These are phyloP conservation scores for Australoheros scitulus DNA, from an alignment of 2,113 vertebrate species.

Conservation along the genomic window DNA sequence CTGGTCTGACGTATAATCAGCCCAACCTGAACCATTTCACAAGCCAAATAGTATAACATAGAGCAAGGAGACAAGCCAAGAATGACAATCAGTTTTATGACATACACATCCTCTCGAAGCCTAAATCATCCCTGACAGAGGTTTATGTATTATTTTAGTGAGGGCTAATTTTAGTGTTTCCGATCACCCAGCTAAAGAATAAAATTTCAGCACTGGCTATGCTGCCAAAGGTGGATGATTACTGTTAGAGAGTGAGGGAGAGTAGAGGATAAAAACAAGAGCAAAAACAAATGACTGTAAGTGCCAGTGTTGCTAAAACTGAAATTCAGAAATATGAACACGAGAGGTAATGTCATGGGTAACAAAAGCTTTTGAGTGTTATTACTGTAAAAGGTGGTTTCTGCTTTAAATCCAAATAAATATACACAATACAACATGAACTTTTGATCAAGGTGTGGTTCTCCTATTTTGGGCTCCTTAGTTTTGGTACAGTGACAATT, in stretches of 20 bases:
- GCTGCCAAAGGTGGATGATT: slow-evolving; percentile 44
- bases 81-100: slow-evolving; percentile 58
- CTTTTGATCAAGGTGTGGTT: too few species aligned
- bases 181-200: slow-evolving; percentile 44
- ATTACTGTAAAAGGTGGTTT: too few species aligned
- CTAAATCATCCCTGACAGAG: slow-evolving; percentile 66
- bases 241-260: slow-evolving; percentile 4
- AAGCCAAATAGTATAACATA: slow-evolving; percentile 61
- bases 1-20: slow-evolving; percentile 56
- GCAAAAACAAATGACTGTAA: neutral
- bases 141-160: slow-evolving; percentile 66
- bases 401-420: too few species aligned
- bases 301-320: neutral
- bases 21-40: slow-evolving; percentile 42
- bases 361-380: too few species aligned
- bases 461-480: too few species aligned
- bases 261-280: neutral
- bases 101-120: slow-evolving; percentile 13
- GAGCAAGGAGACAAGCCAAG: slow-evolving; percentile 57
- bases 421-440: too few species aligned
- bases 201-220: slow-evolving; percentile 28
- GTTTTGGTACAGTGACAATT: too few species aligned
- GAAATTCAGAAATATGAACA: neutral
- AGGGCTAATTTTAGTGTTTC: slow-evolving; percentile 63
- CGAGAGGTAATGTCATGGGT: neutral